Percentiles rank a stretch among this genome's conserved stretches.
phyloP scores from a whole-genome alignment of 2,797 vertebrate genomes.

The Valencia hispanica region DNA sequence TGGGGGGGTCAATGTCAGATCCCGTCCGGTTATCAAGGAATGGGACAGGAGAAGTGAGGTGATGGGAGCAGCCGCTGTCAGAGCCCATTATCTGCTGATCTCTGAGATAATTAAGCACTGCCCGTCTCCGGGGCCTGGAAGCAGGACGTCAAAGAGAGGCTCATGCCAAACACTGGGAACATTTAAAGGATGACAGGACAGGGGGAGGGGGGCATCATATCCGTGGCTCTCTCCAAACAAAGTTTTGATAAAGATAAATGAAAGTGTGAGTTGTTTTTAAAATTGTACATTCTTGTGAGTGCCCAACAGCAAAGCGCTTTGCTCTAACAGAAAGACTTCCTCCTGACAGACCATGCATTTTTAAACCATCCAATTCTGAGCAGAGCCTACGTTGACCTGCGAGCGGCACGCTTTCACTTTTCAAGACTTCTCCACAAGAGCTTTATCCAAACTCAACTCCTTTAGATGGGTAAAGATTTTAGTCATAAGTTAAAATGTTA shows the following conservation, averaged over 20 bases:
- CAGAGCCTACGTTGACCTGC: neutral
- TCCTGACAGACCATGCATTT: constrained; percentile 29
- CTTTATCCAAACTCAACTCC: constrained; percentile 26
- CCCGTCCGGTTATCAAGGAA: constrained; percentile 21
- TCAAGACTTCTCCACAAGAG: constrained; percentile 6
- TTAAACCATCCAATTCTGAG: constrained; percentile 35
- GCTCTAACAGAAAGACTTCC: constrained; percentile 17
- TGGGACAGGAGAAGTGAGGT: constrained; percentile 23
- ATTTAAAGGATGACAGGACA: constrained; percentile 35
- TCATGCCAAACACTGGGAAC: constrained; percentile 30
- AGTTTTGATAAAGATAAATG: neutral
- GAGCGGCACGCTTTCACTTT: constrained; percentile 16
- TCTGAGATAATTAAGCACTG: constrained; percentile 49
- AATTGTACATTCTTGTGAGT: constrained; percentile 56
- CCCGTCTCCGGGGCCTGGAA: constrained; percentile 31
- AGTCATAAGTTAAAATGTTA: constrained; percentile 2
- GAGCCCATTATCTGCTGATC: constrained; percentile 54
- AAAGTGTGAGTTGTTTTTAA: constrained; percentile 21
- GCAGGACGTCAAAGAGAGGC: constrained; percentile 18
- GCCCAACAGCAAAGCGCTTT: constrained; percentile 3
- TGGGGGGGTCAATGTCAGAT: constrained; percentile 5
- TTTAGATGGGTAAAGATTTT: neutral
- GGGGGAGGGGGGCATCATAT: neutral
- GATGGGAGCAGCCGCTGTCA: constrained; percentile 46
- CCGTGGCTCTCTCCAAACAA: neutral